These are phyloP conservation scores for Pagrus major DNA, from an alignment of 2,113 vertebrate species.

Conservation along the genomic window DNA sequence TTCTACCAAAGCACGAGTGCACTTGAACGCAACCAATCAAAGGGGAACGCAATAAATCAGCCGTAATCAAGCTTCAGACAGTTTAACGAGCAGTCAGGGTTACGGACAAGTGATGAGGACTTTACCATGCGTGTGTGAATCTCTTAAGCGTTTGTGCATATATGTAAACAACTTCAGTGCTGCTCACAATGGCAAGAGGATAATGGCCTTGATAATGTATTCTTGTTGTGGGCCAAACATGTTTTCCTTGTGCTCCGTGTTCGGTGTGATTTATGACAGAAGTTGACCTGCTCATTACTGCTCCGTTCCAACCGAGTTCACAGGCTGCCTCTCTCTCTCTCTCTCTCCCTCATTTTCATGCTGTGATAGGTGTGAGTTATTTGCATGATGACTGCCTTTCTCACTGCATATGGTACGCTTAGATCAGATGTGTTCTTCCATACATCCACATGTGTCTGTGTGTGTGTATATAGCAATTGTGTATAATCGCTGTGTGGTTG, in stretches of 20 bases:
- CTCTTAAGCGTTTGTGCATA: neutral
- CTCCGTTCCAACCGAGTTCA: slow-evolving; percentile 32
- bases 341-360: slow-evolving; percentile 5
- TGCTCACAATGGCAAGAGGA: neutral
- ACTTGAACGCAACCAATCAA: slow-evolving; percentile 33
- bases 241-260: slow-evolving; percentile 33
- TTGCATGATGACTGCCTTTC: slow-evolving; percentile 58
- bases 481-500: neutral
- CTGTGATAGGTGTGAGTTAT: slow-evolving; percentile 50
- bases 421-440: slow-evolving; percentile 25
- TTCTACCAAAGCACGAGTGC: neutral
- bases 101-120: slow-evolving; percentile 8
- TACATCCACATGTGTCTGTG: neutral
- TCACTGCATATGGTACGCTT: slow-evolving; percentile 49
- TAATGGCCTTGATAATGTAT: slow-evolving; percentile 39
- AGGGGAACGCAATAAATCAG: slow-evolving; percentile 36
- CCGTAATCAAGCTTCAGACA: slow-evolving; percentile 38
- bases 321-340: neutral
- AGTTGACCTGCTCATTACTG: slow-evolving; percentile 53
- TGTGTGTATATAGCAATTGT: neutral
- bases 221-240: slow-evolving; percentile 1
- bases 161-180: neutral
- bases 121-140: neutral
- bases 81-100: slow-evolving; percentile 32
- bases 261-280: slow-evolving; percentile 58